Evolutionary conservation across 1,140 invertebrate genomes (phyloP), one percentile per base, ranked within the genome.

Genomic region (Drosophila tani): DNA sequence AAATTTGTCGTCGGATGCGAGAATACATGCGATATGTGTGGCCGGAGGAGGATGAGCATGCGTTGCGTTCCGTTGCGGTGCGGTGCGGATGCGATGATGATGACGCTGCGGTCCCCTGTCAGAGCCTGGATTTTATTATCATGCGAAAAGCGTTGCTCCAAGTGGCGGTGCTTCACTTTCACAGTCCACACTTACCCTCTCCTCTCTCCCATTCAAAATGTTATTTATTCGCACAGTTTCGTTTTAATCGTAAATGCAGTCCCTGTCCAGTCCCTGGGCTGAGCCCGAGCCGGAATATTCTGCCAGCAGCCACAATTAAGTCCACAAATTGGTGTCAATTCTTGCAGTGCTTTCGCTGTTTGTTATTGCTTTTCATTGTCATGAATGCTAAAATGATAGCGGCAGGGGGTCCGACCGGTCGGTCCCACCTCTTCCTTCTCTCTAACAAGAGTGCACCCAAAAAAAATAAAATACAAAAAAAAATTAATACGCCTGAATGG

Each of bases 261-360:
- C 41, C 8, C 19, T 6, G n/a, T 8, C 9, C 32, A 57, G 32
- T 41, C 7, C 35, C 32, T 35, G 32, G 32, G 9, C 29, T 35
- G 51, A 43, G 32, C 32, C 29, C 11, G 51, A 43, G 57, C 27
- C 58, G 56, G 35, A 64, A 56, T 40, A 56, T 27, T 41, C 17
- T 53, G 40, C 19, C 41, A 50, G 49, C 56, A 58, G 67, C 62
- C 76, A 79, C 81, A 75, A 83, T 83, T 80, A 83, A 76, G 75
- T 82, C 59, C 51, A 58, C 65, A 81, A 83, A 84, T 84, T 83
- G 82, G 51, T 67, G 73, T 81, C 81, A 83, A 80, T 76, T 80
- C 64, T 76, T 64, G 83, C 58, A 21, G 65, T 67, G 40, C 17
- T 58, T 64, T 38, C n/a, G 47, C 62, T 70, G 27, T 49, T 57